These are phyloP conservation scores for Listronotus oregonensis DNA, from an alignment of 1,140 invertebrate species.

Conservation along the genomic window DNA sequence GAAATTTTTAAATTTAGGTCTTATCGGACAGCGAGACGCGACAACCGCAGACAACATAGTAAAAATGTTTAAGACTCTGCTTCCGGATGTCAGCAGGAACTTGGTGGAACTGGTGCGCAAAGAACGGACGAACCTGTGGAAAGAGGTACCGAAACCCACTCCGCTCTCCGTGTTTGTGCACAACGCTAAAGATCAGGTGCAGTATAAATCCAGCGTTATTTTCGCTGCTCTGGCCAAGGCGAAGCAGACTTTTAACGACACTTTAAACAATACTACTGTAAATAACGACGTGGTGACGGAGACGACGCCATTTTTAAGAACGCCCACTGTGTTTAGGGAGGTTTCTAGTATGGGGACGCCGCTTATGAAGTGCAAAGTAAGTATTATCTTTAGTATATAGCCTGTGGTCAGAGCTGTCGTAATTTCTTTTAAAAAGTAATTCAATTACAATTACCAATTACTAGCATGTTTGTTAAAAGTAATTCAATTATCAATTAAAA, in stretches of 20 bases:
- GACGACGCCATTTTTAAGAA: slow-evolving; percentile 51
- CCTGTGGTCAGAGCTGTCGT: too few relatives aligned
- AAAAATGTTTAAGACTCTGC: slow-evolving; percentile 39
- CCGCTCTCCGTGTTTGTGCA: slow-evolving; percentile 52
- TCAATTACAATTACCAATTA: too few relatives aligned
- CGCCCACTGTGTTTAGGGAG: slow-evolving; percentile 28
- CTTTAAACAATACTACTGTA: slow-evolving; percentile 11
- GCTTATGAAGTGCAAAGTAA: slow-evolving; percentile 6
- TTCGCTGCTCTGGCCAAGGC: slow-evolving; percentile 46
- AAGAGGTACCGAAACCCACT: slow-evolving; percentile 40
- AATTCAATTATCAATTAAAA: too few relatives aligned
- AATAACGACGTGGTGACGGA: slow-evolving; percentile 38
- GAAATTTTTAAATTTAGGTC: slow-evolving; percentile 9
- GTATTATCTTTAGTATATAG: not conserved
- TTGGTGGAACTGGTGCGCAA: slow-evolving; percentile 42
- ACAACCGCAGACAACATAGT: slow-evolving; percentile 40
- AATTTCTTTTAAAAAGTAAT: too few relatives aligned
- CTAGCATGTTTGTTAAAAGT: too few relatives aligned
- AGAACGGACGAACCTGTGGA: slow-evolving; percentile 42
- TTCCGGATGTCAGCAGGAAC: slow-evolving; percentile 44
- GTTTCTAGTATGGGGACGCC: not conserved
- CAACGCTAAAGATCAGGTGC: slow-evolving; percentile 42
- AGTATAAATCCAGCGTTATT: slow-evolving; percentile 52
- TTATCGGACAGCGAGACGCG: slow-evolving; percentile 40
- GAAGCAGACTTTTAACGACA: slow-evolving; percentile 45